Base-by-base conservation (phyloP, 2,113 vertebrate genomes). In the Sturnus vulgaris region DNA sequence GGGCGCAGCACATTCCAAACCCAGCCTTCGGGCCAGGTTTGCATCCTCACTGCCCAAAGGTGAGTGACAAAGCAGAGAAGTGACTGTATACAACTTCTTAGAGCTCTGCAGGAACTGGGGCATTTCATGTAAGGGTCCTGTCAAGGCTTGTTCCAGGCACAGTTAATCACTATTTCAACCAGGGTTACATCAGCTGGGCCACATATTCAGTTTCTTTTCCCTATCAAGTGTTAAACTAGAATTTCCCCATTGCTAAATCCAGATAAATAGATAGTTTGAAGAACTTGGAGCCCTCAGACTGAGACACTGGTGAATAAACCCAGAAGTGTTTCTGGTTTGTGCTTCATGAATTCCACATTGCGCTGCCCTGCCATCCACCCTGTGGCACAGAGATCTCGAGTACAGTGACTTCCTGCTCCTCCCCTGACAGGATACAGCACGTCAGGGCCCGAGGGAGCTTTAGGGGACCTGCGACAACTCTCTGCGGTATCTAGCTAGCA, bases 181-280 rank as follows among this genome's bases (percentile, higher is more conserved):
- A 53, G 20, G 0, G 3, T 25, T 19, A 18, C 0, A 0, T 40
- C 60, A 81, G 9, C 64, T 57, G 12, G 10, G 24, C 40, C 25
- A 46, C 1, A 0, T 1, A 28, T 1, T 52, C 19, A 30, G 11
- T 79, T 95, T 24, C 11, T 47, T 90, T 87, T 68, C 52, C 9
- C 17, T 46, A 9, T 18, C 66, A 55, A 30, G 21, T 27, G 14
- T 63, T 59, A 28, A 75, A 50, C 16, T 71, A 14, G 21, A 40
- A 37, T 55, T 94, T 55, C 57, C 39, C 18, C 0, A 0, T 15
- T 60, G 23, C 21, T 55, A 35, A 55, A 55, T 28, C 39, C 37
- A 37, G 27, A 82, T 31, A 27, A 1, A 1, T 37, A 60, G 30
- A 42, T 0, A 42, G 12, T 25, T 1, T 71, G 56, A 75, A 63